A percentile compares a stretch with the other conserved stretches of the same genome.
These are phyloP conservation scores for Notamacropus eugenii DNA, from an alignment of 2,797 vertebrate species.

Conservation along the genomic window DNA sequence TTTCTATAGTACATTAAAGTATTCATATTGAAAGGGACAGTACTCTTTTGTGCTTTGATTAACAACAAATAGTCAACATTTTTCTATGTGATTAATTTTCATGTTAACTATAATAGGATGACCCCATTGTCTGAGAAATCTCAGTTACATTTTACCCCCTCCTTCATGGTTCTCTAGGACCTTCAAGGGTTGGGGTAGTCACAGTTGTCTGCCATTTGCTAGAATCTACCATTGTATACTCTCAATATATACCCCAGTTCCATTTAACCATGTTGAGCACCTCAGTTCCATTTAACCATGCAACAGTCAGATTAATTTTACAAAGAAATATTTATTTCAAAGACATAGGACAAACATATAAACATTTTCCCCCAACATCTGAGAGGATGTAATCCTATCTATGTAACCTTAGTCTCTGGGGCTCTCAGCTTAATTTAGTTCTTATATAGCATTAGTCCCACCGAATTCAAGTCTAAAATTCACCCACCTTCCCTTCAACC, in stretches of 20 bases:
- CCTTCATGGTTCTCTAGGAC: neutral
- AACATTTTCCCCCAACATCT: neutral
- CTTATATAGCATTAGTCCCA: neutral
- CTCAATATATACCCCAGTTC: neutral
- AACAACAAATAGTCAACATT: constrained; percentile 12
- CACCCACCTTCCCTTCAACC: neutral
- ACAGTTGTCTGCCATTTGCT: neutral
- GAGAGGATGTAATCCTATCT: neutral
- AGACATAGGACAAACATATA: neutral
- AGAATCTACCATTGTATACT: neutral
- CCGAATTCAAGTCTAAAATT: neutral
- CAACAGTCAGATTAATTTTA: neutral
- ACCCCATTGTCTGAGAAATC: neutral
- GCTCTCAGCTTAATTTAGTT: neutral
- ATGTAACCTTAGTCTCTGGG: neutral
- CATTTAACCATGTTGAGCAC: neutral
- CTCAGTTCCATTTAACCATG: neutral
- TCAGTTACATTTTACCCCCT: neutral
- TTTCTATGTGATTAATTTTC: neutral
- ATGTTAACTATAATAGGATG: neutral
- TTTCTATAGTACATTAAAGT: constrained; percentile 38
- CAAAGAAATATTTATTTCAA: neutral
- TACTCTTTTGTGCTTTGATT: neutral
- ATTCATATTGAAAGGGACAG: neutral
- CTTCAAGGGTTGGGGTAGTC: neutral